A percentile compares a stretch with the other conserved stretches of the same genome.
phyloP scores from a whole-genome alignment of 2,113 vertebrate genomes.

The Zeus faber region DNA sequence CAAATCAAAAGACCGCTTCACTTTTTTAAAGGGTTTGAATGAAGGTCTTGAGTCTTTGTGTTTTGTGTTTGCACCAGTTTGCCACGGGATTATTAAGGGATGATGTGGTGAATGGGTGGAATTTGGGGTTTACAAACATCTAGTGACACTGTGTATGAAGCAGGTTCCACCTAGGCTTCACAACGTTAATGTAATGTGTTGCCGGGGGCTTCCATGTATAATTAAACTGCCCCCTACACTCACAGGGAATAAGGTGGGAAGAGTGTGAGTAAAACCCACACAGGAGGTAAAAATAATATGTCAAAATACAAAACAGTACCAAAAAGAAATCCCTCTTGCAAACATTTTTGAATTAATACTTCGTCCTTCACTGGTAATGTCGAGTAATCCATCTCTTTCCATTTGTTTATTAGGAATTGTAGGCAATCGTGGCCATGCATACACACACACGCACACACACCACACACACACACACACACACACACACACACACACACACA shows the following conservation, averaged over 20 bases:
- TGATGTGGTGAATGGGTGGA: too few species aligned
- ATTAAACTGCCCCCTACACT: slow-evolving; percentile 59
- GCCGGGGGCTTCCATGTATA: slow-evolving; percentile 66
- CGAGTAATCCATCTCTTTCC: too few species aligned
- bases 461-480: neutral
- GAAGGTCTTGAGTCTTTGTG: too few species aligned
- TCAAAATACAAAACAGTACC: neutral
- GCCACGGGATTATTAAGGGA: too few species aligned
- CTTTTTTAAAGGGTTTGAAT: too few species aligned
- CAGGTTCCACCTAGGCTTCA: slow-evolving; percentile 39
- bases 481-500: neutral
- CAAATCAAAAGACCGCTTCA: too few species aligned
- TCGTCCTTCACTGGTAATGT: too few species aligned
- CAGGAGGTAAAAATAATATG: slow-evolving; percentile 19
- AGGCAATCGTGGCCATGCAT: slow-evolving; percentile 1
- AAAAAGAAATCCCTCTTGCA: neutral
- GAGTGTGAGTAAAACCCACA: slow-evolving; percentile 26
- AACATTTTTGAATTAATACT: too few species aligned
- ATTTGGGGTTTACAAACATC: too few species aligned
- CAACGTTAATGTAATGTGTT: slow-evolving; percentile 68
- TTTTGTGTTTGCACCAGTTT: too few species aligned
- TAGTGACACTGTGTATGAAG: slow-evolving; percentile 53
- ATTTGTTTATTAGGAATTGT: neutral
- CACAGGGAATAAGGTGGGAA: slow-evolving; percentile 34
- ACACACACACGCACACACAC: neutral